Conservation (phyloP, 2,797 vertebrate genomes). For the Pristis pectinata region DNA sequence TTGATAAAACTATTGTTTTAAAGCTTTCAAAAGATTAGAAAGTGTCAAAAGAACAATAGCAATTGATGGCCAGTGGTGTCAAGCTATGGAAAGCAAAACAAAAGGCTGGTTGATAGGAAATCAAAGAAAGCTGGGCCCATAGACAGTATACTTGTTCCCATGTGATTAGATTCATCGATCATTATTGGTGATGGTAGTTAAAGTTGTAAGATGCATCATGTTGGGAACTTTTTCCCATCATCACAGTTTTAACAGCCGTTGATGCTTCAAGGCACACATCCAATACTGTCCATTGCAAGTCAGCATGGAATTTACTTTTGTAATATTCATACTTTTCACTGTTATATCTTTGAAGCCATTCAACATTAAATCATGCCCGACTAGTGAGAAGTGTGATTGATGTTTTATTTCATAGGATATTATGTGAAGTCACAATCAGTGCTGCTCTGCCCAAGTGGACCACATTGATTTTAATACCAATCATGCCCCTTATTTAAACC, state of each 20-base stretch:
- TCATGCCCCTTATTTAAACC: no score
- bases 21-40: background rate
- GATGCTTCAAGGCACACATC: background rate
- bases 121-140: background rate
- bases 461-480: background rate
- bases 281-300: background rate
- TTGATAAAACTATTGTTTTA: background rate
- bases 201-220: background rate
- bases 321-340: background rate
- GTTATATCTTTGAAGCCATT: background rate
- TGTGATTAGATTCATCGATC: background rate
- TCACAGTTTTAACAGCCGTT: slow-evolving; percentile 10
- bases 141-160: background rate
- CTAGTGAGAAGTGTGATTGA: background rate
- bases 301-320: background rate
- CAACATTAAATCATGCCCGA: background rate
- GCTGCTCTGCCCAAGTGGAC: background rate
- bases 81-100: background rate
- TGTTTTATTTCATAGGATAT: background rate
- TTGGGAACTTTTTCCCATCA: background rate
- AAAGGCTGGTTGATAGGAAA: background rate
- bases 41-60: background rate
- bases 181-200: background rate
- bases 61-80: background rate
- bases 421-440: background rate